phyloP scores from a whole-genome alignment of 2,113 vertebrate genomes.

The Pelvicachromis taeniatus region DNA sequence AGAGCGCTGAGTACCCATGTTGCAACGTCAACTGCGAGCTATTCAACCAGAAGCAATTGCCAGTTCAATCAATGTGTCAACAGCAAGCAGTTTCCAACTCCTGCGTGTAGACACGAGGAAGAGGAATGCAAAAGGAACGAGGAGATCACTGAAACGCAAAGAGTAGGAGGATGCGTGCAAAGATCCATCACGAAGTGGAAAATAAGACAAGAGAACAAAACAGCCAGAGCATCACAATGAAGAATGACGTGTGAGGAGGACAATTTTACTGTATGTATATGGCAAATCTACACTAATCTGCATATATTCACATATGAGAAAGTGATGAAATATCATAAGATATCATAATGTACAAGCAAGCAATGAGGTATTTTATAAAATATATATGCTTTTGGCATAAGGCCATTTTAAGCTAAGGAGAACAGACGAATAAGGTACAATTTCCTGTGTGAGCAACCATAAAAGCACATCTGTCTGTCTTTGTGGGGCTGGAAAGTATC shows the following conservation, averaged over 20 bases:
- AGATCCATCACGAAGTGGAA: slow-evolving; percentile 2
- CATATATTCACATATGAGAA: background rate
- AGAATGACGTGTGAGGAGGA: background rate
- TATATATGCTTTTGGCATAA: background rate
- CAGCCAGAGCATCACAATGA: background rate
- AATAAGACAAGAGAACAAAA: slow-evolving; percentile 4
- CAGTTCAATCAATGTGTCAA: slow-evolving; percentile 69
- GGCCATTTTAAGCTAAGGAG: background rate
- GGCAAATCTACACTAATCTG: background rate
- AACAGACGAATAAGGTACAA: background rate
- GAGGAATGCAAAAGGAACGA: slow-evolving; percentile 10
- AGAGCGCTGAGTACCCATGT: slow-evolving; percentile 18
- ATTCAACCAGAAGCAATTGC: slow-evolving; percentile 58
- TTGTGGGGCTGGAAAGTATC: background rate
- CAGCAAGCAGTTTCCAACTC: slow-evolving; percentile 38
- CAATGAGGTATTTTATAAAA: background rate
- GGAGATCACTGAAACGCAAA: slow-evolving; percentile 13
- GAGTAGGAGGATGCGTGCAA: background rate
- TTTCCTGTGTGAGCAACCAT: background rate
- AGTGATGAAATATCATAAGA: background rate
- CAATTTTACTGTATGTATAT: background rate
- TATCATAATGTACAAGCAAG: background rate
- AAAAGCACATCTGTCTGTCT: background rate
- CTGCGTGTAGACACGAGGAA: slow-evolving; percentile 3
- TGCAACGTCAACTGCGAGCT: slow-evolving; percentile 49